Percentiles rank a stretch among this genome's conserved stretches.
Conservation (phyloP, 2,113 vertebrate genomes). For the Otolemur garnettii region DNA sequence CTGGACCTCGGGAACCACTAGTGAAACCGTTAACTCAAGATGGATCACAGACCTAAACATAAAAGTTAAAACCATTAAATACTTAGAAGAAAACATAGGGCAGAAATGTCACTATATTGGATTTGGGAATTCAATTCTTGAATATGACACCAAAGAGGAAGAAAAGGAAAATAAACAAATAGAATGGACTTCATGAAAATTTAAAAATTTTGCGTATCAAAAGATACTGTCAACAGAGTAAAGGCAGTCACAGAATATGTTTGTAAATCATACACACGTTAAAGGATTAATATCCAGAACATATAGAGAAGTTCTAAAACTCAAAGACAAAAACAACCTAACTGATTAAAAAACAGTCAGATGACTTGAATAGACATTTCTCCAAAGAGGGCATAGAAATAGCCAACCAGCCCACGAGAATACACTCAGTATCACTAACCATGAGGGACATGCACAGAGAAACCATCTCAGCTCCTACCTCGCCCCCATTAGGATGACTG, state of each 20-base stretch:
- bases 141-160: neutral
- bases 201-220: neutral
- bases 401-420: neutral
- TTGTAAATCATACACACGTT: neutral
- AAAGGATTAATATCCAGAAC: neutral
- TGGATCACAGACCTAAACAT: neutral
- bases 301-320: neutral
- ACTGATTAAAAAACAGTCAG: neutral
- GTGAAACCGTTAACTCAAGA: neutral
- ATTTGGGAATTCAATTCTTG: neutral
- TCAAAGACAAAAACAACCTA: neutral
- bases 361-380: neutral
- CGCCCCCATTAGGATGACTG: neutral
- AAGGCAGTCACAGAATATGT: neutral
- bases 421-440: neutral
- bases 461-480: neutral
- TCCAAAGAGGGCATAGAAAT: neutral
- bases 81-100: neutral
- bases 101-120: neutral
- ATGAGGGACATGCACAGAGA: neutral
- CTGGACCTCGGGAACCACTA: neutral
- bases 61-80: neutral
- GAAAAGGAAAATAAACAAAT: neutral
- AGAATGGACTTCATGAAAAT: neutral
- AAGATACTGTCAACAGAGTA: neutral